Conservation (phyloP, 2,797 vertebrate genomes). For the Enteromius trimaculatus region DNA sequence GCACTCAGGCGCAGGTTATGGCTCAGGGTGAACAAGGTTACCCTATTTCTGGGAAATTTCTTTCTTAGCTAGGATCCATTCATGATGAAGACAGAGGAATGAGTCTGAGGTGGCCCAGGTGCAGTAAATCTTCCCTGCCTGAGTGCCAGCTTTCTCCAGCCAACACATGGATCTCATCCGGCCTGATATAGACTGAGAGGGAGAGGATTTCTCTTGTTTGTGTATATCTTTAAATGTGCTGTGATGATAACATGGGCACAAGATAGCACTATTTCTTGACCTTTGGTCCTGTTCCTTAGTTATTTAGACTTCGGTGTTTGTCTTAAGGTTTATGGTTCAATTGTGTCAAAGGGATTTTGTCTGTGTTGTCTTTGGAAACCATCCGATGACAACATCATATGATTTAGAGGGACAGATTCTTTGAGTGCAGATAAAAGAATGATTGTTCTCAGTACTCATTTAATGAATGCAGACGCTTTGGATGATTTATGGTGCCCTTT, state of each 20-base stretch:
- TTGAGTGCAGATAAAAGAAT: neutral
- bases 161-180: conserved; percentile 31
- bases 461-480: neutral
- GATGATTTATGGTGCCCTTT: conserved; percentile 13
- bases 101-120: conserved; percentile 26
- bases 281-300: conserved; percentile 24
- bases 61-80: conserved; percentile 30
- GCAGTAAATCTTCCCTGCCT: conserved; percentile 49
- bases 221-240: conserved; percentile 7
- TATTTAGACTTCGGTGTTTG: conserved; percentile 45
- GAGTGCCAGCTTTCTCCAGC: conserved; percentile 22
- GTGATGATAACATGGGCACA: conserved; percentile 6
- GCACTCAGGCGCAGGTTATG: neutral
- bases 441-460: neutral
- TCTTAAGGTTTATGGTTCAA: conserved; percentile 31
- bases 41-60: conserved; percentile 31
- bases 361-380: conserved; percentile 38
- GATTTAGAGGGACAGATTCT: conserved; percentile 16
- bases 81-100: conserved; percentile 30
- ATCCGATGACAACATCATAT: neutral
- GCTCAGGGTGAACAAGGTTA: conserved; percentile 12
- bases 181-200: neutral
- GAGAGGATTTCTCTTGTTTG: neutral
- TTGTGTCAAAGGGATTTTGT: conserved; percentile 41
- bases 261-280: conserved; percentile 6